Conservation (phyloP, 1,140 invertebrate genomes). For the Schlechtendalia chinensis region DNA sequence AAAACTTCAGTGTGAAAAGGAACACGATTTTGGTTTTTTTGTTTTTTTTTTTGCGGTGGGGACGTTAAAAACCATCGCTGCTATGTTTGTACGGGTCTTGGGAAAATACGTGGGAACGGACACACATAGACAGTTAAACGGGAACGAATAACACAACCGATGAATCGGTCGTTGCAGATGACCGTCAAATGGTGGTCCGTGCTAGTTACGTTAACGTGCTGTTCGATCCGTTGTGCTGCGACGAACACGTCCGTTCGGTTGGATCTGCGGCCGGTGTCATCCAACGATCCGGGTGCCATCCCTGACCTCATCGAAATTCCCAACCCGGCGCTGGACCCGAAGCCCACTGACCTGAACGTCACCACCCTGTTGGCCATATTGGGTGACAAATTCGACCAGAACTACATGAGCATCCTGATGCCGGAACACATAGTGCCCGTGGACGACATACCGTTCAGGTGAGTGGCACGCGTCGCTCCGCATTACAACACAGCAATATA, state of each 20-base stretch:
- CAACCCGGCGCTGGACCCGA: conserved; percentile 59
- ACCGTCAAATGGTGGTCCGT: conserved; percentile 50
- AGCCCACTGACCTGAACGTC: conserved; percentile 58
- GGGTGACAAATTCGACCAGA: conserved; percentile 59
- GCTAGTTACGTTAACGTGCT: conserved; percentile 52
- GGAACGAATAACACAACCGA: too few relatives aligned
- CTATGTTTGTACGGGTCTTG: too few relatives aligned
- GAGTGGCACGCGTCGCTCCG: not conserved
- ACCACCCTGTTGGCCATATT: conserved; percentile 57
- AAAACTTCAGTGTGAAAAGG: too few relatives aligned
- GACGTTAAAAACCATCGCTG: too few relatives aligned
- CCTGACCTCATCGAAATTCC: conserved; percentile 59
- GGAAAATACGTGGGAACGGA: too few relatives aligned
- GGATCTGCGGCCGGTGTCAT: conserved; percentile 52
- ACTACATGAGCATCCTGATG: conserved; percentile 58
- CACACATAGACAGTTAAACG: too few relatives aligned
- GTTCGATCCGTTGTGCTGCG: conserved; percentile 50
- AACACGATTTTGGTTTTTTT: too few relatives aligned
- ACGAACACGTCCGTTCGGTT: not conserved
- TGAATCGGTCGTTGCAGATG: conserved; percentile 14
- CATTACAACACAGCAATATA: too few relatives aligned
- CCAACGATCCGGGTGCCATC: conserved; percentile 56
- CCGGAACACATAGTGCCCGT: conserved; percentile 41
- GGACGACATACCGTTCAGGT: conserved; percentile 56
- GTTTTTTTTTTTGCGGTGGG: too few relatives aligned